Percentiles rank a stretch among this genome's conserved stretches.
phyloP scores from a whole-genome alignment of 2,113 vertebrate genomes.

The Bubo bubo region DNA sequence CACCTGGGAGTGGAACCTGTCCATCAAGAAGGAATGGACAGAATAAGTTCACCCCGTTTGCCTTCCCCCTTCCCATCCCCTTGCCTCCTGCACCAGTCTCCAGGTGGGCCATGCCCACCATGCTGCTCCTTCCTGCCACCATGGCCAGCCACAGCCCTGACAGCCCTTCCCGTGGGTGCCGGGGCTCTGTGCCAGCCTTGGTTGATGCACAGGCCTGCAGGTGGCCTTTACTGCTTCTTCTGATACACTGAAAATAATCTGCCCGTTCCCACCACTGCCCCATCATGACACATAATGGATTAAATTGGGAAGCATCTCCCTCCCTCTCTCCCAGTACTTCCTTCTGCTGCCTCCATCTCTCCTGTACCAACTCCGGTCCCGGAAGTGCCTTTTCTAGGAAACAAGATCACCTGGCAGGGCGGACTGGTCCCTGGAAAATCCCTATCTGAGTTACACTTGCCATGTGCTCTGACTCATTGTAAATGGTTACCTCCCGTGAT shows the following conservation, averaged over 20 bases:
- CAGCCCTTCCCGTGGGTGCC: not conserved
- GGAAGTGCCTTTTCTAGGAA: conserved; percentile 73
- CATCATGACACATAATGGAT: not conserved
- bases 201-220: not conserved
- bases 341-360: not conserved
- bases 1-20: conserved; percentile 85
- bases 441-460: conserved; percentile 8
- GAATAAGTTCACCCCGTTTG: conserved; percentile 67
- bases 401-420: conserved; percentile 48
- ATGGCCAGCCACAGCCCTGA: not conserved
- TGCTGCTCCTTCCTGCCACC: not conserved
- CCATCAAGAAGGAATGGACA: conserved; percentile 85
- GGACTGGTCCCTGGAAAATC: conserved; percentile 48
- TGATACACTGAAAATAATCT: conserved; percentile 46
- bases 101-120: conserved; percentile 28
- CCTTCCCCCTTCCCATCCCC: not conserved
- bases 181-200: not conserved
- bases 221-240: conserved; percentile 44
- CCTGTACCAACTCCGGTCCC: conserved; percentile 32
- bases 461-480: conserved; percentile 30
- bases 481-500: conserved; percentile 10
- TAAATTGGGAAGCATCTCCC: conserved; percentile 19
- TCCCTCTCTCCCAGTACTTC: not conserved
- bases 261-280: not conserved
- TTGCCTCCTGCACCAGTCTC: conserved; percentile 51